phyloP scores from a whole-genome alignment of 37 sponge, comb jelly and placozoan genomes.

The Crambe crambe region DNA sequence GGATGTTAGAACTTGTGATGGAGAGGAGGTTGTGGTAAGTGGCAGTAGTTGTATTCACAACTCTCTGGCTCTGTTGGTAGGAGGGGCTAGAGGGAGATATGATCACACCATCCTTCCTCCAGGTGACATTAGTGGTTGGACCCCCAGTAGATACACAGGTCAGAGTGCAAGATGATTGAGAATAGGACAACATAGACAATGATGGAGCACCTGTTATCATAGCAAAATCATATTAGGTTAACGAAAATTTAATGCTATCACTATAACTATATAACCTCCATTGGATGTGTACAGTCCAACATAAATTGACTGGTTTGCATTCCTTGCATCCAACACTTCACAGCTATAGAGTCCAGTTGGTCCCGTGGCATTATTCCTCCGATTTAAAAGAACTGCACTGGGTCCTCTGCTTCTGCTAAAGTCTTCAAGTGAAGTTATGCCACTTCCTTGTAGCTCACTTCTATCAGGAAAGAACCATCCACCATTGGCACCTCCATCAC shows the following conservation, averaged over 20 bases:
- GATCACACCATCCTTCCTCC: neutral
- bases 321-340: constrained; percentile 4
- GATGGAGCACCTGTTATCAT: neutral
- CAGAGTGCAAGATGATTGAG: neutral
- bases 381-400: neutral
- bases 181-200: neutral
- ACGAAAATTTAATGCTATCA: neutral
- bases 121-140: constrained; percentile 24
- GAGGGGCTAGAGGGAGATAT: neutral
- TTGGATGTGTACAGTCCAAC: constrained; percentile 16
- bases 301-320: constrained; percentile 8
- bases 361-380: neutral
- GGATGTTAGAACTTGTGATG: neutral
- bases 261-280: neutral
- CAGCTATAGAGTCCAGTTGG: constrained; percentile 15
- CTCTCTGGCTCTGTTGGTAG: constrained; percentile 13
- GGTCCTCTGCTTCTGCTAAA: neutral
- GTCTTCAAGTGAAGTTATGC: neutral
- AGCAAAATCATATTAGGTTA: neutral
- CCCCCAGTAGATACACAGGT: constrained; percentile 30
- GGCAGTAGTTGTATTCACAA: neutral
- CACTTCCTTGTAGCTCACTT: neutral
- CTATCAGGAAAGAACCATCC: no score
- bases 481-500: no score
- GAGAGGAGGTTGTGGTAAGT: constrained; percentile 11